Base-by-base conservation (phyloP, 1,140 invertebrate genomes). In the Varroa destructor region DNA sequence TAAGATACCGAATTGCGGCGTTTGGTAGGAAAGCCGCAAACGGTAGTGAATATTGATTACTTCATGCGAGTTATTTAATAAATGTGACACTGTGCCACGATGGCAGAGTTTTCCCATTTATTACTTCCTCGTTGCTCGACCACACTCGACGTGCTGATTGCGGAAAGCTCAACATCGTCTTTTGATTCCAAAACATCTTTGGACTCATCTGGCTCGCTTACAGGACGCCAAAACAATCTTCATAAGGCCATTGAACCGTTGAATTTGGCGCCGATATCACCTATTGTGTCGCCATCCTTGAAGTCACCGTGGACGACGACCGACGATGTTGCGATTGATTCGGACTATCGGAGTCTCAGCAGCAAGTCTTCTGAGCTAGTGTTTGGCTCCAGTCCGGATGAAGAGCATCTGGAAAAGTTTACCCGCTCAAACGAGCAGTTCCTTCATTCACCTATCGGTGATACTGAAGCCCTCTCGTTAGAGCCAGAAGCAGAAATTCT, bases 401-500 rank as follows among this genome's bases (percentile, higher is more conserved):
- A 46, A 37, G 40, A 40, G 46, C 40, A 67, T 46, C 61, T 40
- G 40, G 61, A 43, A 3, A 46, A 37, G 40, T 42, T 58, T 12
- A 42, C 25, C 12, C 3, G 57, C 57, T 58, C 57, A 12, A 40
- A 43, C 37, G 61, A 67, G 4, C 40, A 67, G 12, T 37, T 67
- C 3, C 14, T 43, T 43, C 37, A 2, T 14, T 12, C 36, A 46
- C 14, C 8, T 12, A 67, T 46, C 14, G 12, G 6, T 42, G 57
- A 36, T 12, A 42, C 25, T 42, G 36, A 67, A 12, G 12, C 5
- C 36, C 12, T 37, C 36, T 46, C 12, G 10, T 8, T 12, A 12
- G 61, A 67, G 46, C 61, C 61, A 10, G 61, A 67, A n/a, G 14
- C 61, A 1, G 61, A 67, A 2, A 67, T 67, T 46, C 40, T 67